Evolutionary conservation across 2,797 vertebrate species (phyloP), one percentile per base, ranked within the genome.

Genomic region (Phataginus tetradactyla): DNA sequence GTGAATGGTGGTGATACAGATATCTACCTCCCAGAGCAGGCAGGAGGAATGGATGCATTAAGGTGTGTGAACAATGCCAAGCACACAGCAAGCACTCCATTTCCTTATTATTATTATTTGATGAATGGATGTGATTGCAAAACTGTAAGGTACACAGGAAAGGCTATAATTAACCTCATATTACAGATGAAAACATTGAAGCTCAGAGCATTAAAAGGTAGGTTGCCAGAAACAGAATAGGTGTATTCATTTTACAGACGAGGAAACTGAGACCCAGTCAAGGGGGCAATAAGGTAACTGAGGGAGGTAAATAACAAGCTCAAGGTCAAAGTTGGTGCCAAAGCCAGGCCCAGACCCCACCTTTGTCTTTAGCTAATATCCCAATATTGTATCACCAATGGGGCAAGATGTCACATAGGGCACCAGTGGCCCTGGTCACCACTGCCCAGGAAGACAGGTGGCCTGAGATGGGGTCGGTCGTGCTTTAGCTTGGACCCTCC

Each of bases 401-500:
- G 45, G 45, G 39, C 45, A 53, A 49, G 59, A 32, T n/a, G 39
- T 39, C 71, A 51, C 49, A n/a, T 64, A 53, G 11, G 39, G 13
- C 13, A 55, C 42, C 45, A 59, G 23, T 21, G 71, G n/a, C 20
- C 94, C 17, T 95, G 78, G 13, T 97, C 97, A 96, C 98, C 98
- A 98, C 98, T 99, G 98, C 98, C 99, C 55, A 99, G 98, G 71
- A 99, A 98, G 95, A 98, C 98, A 21, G 99, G 81, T 98, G 98
- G 32, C 3, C 99, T 99, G 0, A 99, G 99, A 83, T 98, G 97
- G 93, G 97, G 95, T 59, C 99, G 99, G 91, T 99, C 98, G 45
- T 99, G 74, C 98, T 99, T 99, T 89, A 99, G 96, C 96, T 99
- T 98, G 61, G 99, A 99, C 99, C 98, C 79, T 99, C 99, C 64